Evolutionary conservation across 2,113 vertebrate species (phyloP).

Genomic region (Turnix velox): DNA sequence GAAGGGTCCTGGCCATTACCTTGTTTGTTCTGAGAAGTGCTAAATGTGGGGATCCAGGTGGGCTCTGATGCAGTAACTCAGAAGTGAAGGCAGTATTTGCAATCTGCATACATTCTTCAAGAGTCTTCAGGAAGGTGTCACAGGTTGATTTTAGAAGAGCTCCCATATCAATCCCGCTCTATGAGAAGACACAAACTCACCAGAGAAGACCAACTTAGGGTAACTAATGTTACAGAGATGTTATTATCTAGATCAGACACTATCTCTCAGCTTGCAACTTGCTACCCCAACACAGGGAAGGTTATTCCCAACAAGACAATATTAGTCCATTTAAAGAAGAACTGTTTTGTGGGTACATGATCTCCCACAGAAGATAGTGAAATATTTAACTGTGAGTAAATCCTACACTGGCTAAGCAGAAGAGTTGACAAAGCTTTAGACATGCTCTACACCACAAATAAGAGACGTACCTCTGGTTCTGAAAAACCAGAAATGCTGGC

Average conservation of each 20-base stretch:
- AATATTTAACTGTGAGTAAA: neutral
- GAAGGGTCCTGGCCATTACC: slow-evolving; percentile 62
- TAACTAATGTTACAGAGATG: neutral
- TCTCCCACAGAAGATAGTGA: neutral
- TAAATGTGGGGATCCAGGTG: slow-evolving; percentile 85
- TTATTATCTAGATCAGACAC: neutral
- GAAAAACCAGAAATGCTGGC: slow-evolving; percentile 41
- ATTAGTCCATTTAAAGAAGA: neutral
- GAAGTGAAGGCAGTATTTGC: slow-evolving; percentile 87
- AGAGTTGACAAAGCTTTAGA: neutral
- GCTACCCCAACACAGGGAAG: neutral
- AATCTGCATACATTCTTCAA: slow-evolving; percentile 98
- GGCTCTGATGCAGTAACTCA: slow-evolving; percentile 78
- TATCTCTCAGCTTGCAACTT: neutral
- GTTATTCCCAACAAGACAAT: neutral
- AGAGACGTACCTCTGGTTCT: slow-evolving; percentile 67
- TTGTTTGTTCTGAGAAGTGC: slow-evolving; percentile 84
- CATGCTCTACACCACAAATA: neutral
- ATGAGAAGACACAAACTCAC: neutral
- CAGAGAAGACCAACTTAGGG: neutral
- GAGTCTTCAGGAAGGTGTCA: slow-evolving; percentile 92
- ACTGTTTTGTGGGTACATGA: neutral
- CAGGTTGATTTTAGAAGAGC: slow-evolving; percentile 92
- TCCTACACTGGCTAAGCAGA: neutral
- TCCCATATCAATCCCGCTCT: slow-evolving; percentile 84